phyloP scores from a whole-genome alignment of 1,140 invertebrate genomes.

The Parasteatoda tepidariorum region DNA sequence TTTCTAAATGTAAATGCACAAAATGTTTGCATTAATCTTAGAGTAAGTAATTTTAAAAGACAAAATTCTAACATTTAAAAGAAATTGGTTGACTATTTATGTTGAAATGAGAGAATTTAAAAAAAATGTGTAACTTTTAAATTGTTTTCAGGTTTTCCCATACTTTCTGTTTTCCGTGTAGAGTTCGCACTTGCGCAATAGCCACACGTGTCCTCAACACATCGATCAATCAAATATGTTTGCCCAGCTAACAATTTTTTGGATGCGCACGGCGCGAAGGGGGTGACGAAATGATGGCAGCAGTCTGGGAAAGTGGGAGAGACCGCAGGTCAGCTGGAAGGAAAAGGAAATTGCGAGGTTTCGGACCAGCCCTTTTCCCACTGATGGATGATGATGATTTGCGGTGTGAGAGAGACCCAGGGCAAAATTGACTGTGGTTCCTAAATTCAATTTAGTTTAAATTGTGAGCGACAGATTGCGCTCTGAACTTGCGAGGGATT shows the following conservation, averaged over 20 bases:
- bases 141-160: too few relatives aligned
- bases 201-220: background rate
- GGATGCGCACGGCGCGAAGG: conserved; percentile 12
- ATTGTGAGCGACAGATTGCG: background rate
- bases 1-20: too few relatives aligned
- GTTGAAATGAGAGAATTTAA: too few relatives aligned
- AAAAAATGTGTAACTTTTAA: too few relatives aligned
- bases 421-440: conserved; percentile 10
- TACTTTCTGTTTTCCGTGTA: too few relatives aligned
- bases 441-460: conserved; percentile 31
- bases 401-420: background rate
- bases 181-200: background rate
- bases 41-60: too few relatives aligned
- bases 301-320: background rate
- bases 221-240: conserved; percentile 49
- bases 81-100: too few relatives aligned
- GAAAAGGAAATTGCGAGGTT: conserved; percentile 32
- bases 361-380: background rate
- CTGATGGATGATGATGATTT: conserved; percentile 35
- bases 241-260: conserved; percentile 12
- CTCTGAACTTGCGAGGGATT: background rate
- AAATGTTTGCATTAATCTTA: too few relatives aligned
- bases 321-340: background rate
- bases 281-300: conserved; percentile 16
- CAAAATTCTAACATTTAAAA: too few relatives aligned